Evolutionary conservation across 2,113 vertebrate genomes (phyloP), one percentile per base, ranked within the genome.

Genomic region (Columba janthina): DNA sequence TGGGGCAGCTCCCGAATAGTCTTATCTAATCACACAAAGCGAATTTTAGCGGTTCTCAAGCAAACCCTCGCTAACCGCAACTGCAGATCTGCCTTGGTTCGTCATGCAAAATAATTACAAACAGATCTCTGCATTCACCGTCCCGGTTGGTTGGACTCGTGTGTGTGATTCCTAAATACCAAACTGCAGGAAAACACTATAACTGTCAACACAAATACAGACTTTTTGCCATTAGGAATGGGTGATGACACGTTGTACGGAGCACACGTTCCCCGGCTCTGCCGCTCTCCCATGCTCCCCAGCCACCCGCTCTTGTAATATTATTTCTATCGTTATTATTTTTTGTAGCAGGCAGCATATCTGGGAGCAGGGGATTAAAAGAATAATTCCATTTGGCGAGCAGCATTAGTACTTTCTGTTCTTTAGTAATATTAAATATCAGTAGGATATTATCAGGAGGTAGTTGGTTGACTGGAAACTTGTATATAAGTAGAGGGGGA

Each of bases 341-440:
- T 90, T 77, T 75, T 32, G 12, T 61, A 66, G 86, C 79, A 65
- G 61, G 74, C 25, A 13, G 87, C 13, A 0, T 84, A 93, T 88
- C 85, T 89, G 84, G 86, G 90, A 96, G 88, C 62, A 66, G 80
- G 80, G 85, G 83, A 94, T 95, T 94, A 76, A 89, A 57, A 26
- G 58, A 81, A 57, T 87, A 46, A 86, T 83, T 91, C 66, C 92
- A 61, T 92, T 80, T 73, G 69, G 77, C 78, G 95, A 48, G 62
- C 75, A 53, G 74, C 75, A 26, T 80, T 93, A 53, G 64, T 89
- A 28, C 56, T 32, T 57, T 75, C 50, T 62, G 48, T 74, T 58
- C 75, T 80, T 82, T 8, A 75, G 90, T 80, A 83, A 90, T 85
- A 75, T 70, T 91, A 78, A 46, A 94, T 85, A 69, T 61, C 71